Percentiles rank a stretch among this genome's conserved stretches.
phyloP scores from a whole-genome alignment of 2,797 vertebrate species.

The Eremophila alpestris region DNA sequence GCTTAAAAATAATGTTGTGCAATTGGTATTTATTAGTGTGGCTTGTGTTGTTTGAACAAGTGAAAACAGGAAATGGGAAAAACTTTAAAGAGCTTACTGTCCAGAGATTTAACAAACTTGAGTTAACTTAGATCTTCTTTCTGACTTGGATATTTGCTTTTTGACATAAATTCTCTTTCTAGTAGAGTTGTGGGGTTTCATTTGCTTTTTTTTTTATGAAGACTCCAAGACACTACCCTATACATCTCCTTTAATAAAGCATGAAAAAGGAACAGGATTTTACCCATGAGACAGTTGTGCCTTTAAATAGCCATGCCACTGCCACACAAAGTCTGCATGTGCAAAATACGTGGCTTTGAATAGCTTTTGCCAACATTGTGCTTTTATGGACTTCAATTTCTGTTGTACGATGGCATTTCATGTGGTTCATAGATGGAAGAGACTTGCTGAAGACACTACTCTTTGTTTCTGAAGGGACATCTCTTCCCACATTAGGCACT shows the following conservation, averaged over 20 bases:
- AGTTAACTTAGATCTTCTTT: neutral
- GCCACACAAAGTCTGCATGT: neutral
- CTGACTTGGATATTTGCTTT: neutral
- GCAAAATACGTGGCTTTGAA: neutral
- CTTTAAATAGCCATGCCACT: neutral
- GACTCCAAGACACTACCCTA: neutral
- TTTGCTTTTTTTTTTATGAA: neutral
- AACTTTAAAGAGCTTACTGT: neutral
- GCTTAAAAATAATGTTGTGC: neutral
- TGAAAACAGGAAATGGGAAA: neutral
- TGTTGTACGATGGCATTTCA: neutral
- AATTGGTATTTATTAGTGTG: neutral
- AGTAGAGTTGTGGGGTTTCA: neutral
- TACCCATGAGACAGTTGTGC: neutral
- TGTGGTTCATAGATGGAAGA: neutral
- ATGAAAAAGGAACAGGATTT: neutral
- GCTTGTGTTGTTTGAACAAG: neutral
- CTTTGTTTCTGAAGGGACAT: neutral
- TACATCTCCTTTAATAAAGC: neutral
- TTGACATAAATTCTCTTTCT: neutral
- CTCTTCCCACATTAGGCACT: neutral
- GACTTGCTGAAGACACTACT: neutral
- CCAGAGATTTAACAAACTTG: neutral
- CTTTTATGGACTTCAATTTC: neutral
- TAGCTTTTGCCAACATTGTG: neutral